These are phyloP conservation scores for Harpagifer antarcticus DNA, from an alignment of 2,797 vertebrate species.

Conservation along the genomic window DNA sequence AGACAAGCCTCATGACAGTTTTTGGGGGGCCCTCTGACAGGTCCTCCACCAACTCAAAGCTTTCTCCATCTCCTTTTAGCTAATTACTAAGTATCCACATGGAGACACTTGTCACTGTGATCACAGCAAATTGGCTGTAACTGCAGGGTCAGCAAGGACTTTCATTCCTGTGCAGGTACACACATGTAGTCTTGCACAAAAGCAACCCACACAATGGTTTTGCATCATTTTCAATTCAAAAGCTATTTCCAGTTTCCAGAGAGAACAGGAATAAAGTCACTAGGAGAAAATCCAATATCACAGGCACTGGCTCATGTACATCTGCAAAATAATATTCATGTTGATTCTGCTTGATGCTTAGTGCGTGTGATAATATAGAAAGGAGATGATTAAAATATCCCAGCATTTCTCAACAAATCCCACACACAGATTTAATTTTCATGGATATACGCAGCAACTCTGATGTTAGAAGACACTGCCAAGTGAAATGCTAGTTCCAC, in stretches of 20 bases:
- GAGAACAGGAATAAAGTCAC: conserved; percentile 22
- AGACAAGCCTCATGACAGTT: conserved; percentile 66
- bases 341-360: conserved; percentile 35
- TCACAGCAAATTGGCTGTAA: conserved; percentile 70
- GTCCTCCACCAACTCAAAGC: conserved; percentile 56
- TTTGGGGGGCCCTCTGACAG: conserved; percentile 56
- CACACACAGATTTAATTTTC: conserved; percentile 57
- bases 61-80: conserved; percentile 60
- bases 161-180: not conserved
- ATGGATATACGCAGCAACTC: conserved; percentile 20
- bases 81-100: conserved; percentile 73
- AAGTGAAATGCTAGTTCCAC: conserved; percentile 31
- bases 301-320: conserved; percentile 8
- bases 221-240: conserved; percentile 17
- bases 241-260: conserved; percentile 30
- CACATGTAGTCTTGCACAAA: not conserved
- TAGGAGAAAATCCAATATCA: conserved; percentile 36
- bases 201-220: conserved; percentile 6
- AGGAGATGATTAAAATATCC: conserved; percentile 54
- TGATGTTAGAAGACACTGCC: conserved; percentile 31
- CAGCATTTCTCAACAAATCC: conserved; percentile 45
- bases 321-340: conserved; percentile 28
- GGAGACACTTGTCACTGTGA: conserved; percentile 69
- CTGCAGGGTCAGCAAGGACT: conserved; percentile 56
- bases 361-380: conserved; percentile 22